phyloP scores from a whole-genome alignment of 2,113 vertebrate species.

The Marmota monax region DNA sequence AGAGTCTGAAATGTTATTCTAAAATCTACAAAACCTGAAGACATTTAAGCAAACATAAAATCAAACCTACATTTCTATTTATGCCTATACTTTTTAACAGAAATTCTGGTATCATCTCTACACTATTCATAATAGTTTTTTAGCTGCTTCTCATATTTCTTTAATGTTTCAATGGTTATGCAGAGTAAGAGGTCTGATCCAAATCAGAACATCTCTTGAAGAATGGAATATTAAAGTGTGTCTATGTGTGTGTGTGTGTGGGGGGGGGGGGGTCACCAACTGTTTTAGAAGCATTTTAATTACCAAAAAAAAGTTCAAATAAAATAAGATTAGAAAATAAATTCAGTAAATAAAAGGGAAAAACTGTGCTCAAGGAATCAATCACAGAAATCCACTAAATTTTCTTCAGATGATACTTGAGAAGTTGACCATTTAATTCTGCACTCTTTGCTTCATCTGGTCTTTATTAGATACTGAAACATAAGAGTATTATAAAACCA shows the following conservation, averaged over 20 bases:
- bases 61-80: not conserved
- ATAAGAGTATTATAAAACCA: not conserved
- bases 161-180: conserved; percentile 14
- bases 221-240: not conserved
- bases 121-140: conserved; percentile 5
- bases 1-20: not conserved
- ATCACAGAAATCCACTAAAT: not conserved
- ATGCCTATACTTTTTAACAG: not conserved
- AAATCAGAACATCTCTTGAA: conserved; percentile 21
- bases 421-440: not conserved
- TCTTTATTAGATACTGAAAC: not conserved
- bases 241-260: too few relatives aligned
- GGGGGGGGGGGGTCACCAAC: too few relatives aligned
- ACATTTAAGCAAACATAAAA: conserved; percentile 56
- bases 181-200: not conserved
- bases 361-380: not conserved
- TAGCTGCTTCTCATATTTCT: not conserved
- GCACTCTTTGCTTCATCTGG: not conserved
- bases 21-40: conserved; percentile 42
- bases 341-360: not conserved
- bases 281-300: not conserved
- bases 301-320: not conserved
- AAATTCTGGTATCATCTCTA: conserved; percentile 46
- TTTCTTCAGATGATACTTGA: not conserved
- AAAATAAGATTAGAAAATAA: not conserved